These are phyloP conservation scores for Dolomedes plantarius DNA, from an alignment of 2,888 invertebrate genomes.

Conservation along the genomic window DNA sequence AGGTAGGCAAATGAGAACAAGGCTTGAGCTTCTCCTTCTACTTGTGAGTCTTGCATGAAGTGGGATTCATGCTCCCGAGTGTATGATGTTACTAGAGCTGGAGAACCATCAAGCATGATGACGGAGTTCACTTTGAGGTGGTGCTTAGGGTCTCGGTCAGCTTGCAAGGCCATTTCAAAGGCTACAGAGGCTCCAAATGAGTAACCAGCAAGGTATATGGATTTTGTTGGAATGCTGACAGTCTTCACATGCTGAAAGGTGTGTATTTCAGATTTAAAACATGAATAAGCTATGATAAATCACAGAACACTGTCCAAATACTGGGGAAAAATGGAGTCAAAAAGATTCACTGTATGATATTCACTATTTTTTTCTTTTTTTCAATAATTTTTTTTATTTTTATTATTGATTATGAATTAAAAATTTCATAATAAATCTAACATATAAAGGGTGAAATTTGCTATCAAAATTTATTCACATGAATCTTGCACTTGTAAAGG, in stretches of 20 bases:
- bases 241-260: slow-evolving; percentile 83
- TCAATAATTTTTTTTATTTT: no score
- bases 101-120: slow-evolving; percentile 93
- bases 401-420: no score
- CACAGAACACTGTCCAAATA: no score
- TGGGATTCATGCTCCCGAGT: slow-evolving; percentile 78
- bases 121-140: slow-evolving; percentile 79
- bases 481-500: no score
- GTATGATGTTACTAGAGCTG: slow-evolving; percentile 84
- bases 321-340: no score
- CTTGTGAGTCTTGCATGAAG: slow-evolving; percentile 29
- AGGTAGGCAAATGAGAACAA: slow-evolving; percentile 89
- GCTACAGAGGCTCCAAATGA: slow-evolving; percentile 97
- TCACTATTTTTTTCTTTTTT: no score
- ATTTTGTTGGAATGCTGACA: slow-evolving; percentile 78
- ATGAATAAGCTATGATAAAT: no score
- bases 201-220: slow-evolving; percentile 89
- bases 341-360: no score
- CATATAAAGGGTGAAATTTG: no score
- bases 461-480: no score
- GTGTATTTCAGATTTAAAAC: no score
- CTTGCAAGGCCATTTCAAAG: slow-evolving; percentile 89
- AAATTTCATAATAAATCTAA: no score
- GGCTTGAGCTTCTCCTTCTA: slow-evolving; percentile 79
- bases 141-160: slow-evolving; percentile 29